Evolutionary conservation across 2,888 invertebrate species (phyloP), one percentile per base, ranked within the genome.

Genomic region (Meta bourneti): DNA sequence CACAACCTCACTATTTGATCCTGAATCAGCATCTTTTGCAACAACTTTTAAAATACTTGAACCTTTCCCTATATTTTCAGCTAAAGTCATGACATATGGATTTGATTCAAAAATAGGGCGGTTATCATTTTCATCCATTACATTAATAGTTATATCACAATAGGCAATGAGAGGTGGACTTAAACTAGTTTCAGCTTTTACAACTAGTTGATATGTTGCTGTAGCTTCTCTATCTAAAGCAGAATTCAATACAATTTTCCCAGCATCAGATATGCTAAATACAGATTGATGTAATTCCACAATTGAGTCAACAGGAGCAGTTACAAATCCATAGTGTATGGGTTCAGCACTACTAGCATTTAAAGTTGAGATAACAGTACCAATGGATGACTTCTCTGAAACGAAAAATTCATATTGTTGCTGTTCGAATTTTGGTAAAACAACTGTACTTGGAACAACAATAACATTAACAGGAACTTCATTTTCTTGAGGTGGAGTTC

Each of bases 71-170:
- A 97, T 96, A 95, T 98, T 98, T 95, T 98, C 98, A 0, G 97
- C 97, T n/a, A 98, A 95, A 93, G 96, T 96, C 51, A 97, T 95
- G 89, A 96, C 96, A 95, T 98, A 98, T 94, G 97, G 97, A 48
- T 92, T 87, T 11, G 93, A 93, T 95, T 98, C 98, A 95, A 98
- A 98, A 93, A 96, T 96, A 0, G 98, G 98, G 82, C 96, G 96
- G 95, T 98, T 97, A 95, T 98, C 98, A 95, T 99, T 98, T 93
- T 97, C 97, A 95, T 99, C 98, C 93, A 97, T 96, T 91, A 98
- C 97, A 95, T 97, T 97, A 89, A 98, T 95, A 8, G 96, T 96
- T 92, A 98, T 96, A 95, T 96, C 96, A 52, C 97, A 96, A 93
- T 97, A 95, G 98, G 93, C 84, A 78, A 90, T 90, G 13, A 92